Evolutionary conservation across 2,888 invertebrate genomes (phyloP), one percentile per base, ranked within the genome.

Genomic region (Hemithea aestivaria): DNA sequence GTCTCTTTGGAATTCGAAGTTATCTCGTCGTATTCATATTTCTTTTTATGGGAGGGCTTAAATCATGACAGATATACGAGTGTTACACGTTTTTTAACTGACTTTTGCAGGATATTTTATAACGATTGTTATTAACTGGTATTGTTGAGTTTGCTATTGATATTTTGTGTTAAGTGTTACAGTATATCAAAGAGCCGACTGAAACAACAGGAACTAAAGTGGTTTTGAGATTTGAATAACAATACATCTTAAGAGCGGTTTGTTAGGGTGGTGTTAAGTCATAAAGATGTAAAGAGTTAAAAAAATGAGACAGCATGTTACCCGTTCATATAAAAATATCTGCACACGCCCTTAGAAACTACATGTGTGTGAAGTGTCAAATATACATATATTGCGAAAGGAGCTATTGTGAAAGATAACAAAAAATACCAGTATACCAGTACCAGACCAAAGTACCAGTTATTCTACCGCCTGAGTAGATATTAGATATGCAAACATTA

Each of bases 1-100:
- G 63, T 71, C 72, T 74, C 62, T 71, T 72, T 63, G 67, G 74
- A 78, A 82, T 76, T 73, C 67, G 58, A 72, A 76, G 63, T 68
- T 77, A 71, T 74, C 73, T 73, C 55, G 60, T 67, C 65, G 61
- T 58, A 60, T 65, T 63, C 55, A 62, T 60, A 66, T 63, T 64
- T 56, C 57, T 48, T 73, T 72, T 71, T 65, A 69, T 65, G 66
- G 61, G 53, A 64, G 63, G 59, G 59, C 55, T 72, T 73, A 69
- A 67, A 66, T 66, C 65, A 67, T 72, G 70, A 74, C 69, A 74
- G 71, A 69, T 69, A 69, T 69, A 65, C 53, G 66, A 62, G 65
- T 59, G 53, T 57, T 47, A 54, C 54, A 43, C 45, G 40, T 56
- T 57, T 58, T 62, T 48, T 47, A 35, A 20, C 7, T 41, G 26